Evolutionary conservation across 2,113 vertebrate species (phyloP), one percentile per base, ranked within the genome.

Genomic region (Esox niger): DNA sequence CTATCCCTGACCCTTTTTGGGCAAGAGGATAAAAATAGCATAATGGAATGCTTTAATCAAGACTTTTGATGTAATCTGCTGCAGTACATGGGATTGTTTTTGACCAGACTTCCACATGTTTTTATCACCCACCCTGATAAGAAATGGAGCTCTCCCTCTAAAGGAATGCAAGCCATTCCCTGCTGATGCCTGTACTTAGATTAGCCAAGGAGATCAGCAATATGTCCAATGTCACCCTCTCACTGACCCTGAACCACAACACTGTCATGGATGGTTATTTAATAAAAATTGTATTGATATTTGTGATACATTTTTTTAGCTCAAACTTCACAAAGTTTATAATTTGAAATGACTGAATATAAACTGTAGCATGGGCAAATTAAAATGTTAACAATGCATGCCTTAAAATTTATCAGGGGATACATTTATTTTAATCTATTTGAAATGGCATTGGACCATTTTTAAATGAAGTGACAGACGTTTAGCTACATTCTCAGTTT

Each of bases 11-110:
- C n/a, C 70, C 75, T 80, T 74, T 82, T 85, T 80, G 66, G 69
- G 78, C 65, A 76, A 74, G 70, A 69, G 76, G 79, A 82, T 81
- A 88, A 74, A 87, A 87, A 88, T 85, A 90, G 83, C 70, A 30
- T 30, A 43, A 58, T 79, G 86, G 90, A 91, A 90, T 86, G 88
- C 82, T 85, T 90, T 89, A 88, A 89, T 91, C 84, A 86, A 71
- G 78, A 84, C 75, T 78, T 86, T 80, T 84, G 76, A 86, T 81
- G 79, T 84, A 70, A 68, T 76, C 57, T 63, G 64, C 25, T 55
- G 10, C 55, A 27, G 27, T 33, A 66, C 71, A 83, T 47, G 33
- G 59, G 79, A 81, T 82, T 89, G 79, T 83, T 88, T 86, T 84
- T 90, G 84, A 83, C 74, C 65, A 59, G 62, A 57, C 4, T 46